Evolutionary conservation across 1,140 invertebrate genomes (phyloP).

Genomic region (Meteorus sp.): DNA sequence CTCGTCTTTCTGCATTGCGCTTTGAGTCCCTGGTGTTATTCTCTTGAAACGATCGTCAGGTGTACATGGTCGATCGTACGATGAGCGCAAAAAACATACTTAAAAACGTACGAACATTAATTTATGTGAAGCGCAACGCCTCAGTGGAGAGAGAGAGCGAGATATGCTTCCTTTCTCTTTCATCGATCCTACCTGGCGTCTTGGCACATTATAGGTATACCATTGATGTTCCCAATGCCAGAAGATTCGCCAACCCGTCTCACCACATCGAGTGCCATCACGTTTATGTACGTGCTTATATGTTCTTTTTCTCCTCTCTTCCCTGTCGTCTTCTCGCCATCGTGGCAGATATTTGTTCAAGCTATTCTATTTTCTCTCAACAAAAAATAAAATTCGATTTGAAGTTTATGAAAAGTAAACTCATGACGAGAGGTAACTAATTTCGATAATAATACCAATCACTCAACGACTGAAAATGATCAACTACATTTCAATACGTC

Average conservation of each 20-base stretch:
- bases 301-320: neutral
- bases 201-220: neutral
- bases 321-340: too few relatives aligned
- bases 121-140: conserved; percentile 16
- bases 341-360: too few relatives aligned
- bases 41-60: conserved; percentile 9
- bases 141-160: neutral
- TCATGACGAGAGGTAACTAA: too few relatives aligned
- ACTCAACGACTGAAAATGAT: too few relatives aligned
- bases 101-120: conserved; percentile 13
- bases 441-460: too few relatives aligned
- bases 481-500: too few relatives aligned
- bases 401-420: too few relatives aligned
- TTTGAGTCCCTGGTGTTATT: neutral
- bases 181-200: neutral
- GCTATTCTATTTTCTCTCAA: too few relatives aligned
- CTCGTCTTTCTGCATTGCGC: too few relatives aligned
- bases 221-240: neutral
- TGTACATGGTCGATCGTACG: neutral
- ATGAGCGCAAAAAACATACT: neutral
- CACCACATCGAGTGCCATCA: conserved; percentile 22
- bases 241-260: neutral
- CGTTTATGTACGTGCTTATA: conserved; percentile 22
- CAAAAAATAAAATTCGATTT: too few relatives aligned
- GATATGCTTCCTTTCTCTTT: neutral